Conservation (phyloP, 1,140 invertebrate species). For the Musca vetustissima region DNA sequence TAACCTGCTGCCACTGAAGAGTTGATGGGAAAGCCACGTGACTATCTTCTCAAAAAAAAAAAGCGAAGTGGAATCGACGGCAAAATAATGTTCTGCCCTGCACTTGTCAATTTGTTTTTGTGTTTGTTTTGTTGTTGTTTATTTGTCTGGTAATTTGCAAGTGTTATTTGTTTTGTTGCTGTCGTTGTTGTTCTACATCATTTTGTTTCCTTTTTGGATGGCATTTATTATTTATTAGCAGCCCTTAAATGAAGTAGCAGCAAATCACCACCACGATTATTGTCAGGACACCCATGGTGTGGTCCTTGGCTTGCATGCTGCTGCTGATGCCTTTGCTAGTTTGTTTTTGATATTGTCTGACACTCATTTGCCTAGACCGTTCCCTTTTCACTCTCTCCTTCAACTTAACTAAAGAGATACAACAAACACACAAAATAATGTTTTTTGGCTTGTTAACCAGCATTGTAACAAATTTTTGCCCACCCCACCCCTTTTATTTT, state of each 20-base stretch:
- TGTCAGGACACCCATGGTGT: too few relatives aligned
- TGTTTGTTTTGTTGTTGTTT: slow-evolving; percentile 14
- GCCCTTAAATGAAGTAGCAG: slow-evolving; percentile 12
- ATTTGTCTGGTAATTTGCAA: not conserved
- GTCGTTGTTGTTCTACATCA: slow-evolving; percentile 10
- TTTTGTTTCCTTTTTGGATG: slow-evolving; percentile 16
- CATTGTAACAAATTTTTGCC: too few relatives aligned
- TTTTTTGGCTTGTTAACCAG: too few relatives aligned
- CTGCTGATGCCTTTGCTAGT: too few relatives aligned
- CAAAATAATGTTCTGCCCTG: not conserved
- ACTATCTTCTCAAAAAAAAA: not conserved
- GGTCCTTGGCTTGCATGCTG: too few relatives aligned
- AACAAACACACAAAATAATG: too few relatives aligned
- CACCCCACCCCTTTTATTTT: not conserved
- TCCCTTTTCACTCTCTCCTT: too few relatives aligned
- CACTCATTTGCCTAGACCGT: too few relatives aligned
- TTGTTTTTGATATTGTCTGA: too few relatives aligned
- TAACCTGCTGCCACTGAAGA: slow-evolving; percentile 13
- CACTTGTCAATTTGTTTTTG: slow-evolving; percentile 18
- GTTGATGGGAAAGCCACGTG: slow-evolving; percentile 8
- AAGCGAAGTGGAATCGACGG: not conserved
- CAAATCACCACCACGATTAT: too few relatives aligned
- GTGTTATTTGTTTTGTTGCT: slow-evolving; percentile 23
- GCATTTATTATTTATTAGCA: slow-evolving; percentile 25
- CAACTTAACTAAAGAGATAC: too few relatives aligned